phyloP scores from a whole-genome alignment of 2,113 vertebrate species.

The Gallinago undulata region DNA sequence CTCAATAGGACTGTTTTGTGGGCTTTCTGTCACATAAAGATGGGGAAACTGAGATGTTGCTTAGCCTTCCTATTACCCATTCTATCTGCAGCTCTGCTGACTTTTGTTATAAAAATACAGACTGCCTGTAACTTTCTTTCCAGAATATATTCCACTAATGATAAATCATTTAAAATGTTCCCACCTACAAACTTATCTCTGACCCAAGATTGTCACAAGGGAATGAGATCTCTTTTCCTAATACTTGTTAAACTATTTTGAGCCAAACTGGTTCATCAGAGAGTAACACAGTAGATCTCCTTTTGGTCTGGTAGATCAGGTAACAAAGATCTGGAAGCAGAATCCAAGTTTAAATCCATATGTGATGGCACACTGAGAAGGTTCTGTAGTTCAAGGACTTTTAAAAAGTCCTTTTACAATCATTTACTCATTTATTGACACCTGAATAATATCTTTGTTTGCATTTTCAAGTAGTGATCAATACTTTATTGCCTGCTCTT shows the following conservation, averaged over 20 bases:
- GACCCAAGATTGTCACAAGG: neutral
- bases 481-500: slow-evolving; percentile 10
- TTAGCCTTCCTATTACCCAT: neutral
- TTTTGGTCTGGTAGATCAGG: neutral
- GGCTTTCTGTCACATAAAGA: neutral
- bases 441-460: neutral
- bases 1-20: neutral
- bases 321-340: neutral
- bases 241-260: neutral
- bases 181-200: neutral
- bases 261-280: neutral
- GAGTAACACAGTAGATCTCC: neutral
- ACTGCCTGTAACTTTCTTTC: neutral
- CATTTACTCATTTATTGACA: neutral
- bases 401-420: neutral
- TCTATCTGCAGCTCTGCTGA: neutral
- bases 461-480: slow-evolving; percentile 37
- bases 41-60: neutral
- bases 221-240: neutral
- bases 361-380: neutral
- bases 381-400: neutral
- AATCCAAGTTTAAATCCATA: neutral
- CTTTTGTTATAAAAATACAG: neutral
- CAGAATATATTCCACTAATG: neutral
- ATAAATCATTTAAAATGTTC: neutral